phyloP scores from a whole-genome alignment of 64 coral and sea anemone genomes.

The Stichodactyla helianthus region DNA sequence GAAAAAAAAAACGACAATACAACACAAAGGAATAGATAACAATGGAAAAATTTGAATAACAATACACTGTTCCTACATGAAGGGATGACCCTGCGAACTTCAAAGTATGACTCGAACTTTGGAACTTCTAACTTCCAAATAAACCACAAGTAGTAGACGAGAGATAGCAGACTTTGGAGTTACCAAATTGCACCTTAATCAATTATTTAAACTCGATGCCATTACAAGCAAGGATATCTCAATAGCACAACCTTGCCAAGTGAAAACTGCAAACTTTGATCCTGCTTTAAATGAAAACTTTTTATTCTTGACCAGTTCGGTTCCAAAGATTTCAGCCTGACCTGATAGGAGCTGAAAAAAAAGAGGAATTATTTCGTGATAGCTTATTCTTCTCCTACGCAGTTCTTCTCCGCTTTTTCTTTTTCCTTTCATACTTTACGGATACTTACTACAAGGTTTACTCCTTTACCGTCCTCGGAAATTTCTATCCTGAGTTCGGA shows the following conservation, averaged over 20 bases:
- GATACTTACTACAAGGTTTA: slow-evolving; percentile 63
- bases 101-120: too few species aligned
- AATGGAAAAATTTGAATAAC: too few species aligned
- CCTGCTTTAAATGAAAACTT: slow-evolving; percentile 85
- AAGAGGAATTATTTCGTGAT: not conserved
- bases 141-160: not conserved
- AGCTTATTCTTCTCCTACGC: too few species aligned
- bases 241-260: slow-evolving; percentile 88
- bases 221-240: slow-evolving; percentile 97
- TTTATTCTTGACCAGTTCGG: slow-evolving; percentile 87
- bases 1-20: too few species aligned
- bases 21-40: too few species aligned
- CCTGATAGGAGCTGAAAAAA: slow-evolving; percentile 69
- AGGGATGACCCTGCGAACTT: too few species aligned
- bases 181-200: not conserved
- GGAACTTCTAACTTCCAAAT: not conserved
- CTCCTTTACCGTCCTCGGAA: slow-evolving; percentile 60
- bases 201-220: too few species aligned
- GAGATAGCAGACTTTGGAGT: not conserved
- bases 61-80: too few species aligned
- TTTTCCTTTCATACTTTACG: not conserved
- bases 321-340: slow-evolving; percentile 96
- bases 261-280: slow-evolving; percentile 89
- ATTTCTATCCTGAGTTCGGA: slow-evolving; percentile 73
- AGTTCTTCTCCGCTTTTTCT: too few species aligned